Percentiles rank a stretch among this genome's conserved stretches.
These are phyloP conservation scores for Sinocyclocheilus anshuiensis DNA, from an alignment of 2,113 vertebrate genomes.

Conservation along the genomic window DNA sequence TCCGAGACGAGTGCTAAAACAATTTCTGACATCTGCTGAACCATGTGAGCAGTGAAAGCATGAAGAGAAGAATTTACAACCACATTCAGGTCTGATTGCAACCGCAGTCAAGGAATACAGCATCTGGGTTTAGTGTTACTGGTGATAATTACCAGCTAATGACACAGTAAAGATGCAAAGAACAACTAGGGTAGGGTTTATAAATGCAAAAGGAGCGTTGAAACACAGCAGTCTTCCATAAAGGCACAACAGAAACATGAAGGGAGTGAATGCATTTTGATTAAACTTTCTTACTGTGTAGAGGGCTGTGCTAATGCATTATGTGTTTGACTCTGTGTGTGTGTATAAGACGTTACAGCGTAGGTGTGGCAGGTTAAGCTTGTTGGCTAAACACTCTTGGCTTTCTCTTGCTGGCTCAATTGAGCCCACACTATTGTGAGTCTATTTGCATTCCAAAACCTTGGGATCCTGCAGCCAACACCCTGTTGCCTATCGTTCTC, in stretches of 20 bases:
- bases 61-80: constrained; percentile 66
- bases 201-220: not conserved
- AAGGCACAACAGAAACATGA: constrained; percentile 23
- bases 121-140: not conserved
- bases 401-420: constrained; percentile 62
- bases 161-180: not conserved
- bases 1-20: constrained; percentile 82
- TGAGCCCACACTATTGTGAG: constrained; percentile 70
- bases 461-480: constrained; percentile 70
- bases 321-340: not conserved
- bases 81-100: constrained; percentile 77
- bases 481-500: constrained; percentile 51
- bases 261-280: constrained; percentile 1
- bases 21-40: constrained; percentile 82
- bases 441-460: constrained; percentile 82
- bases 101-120: constrained; percentile 39
- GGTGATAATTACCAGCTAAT: constrained; percentile 8
- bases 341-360: not conserved
- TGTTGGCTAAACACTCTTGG: constrained; percentile 76
- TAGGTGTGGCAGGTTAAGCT: constrained; percentile 60
- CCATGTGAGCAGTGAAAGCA: constrained; percentile 75
- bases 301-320: not conserved
- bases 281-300: constrained; percentile 2
- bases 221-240: not conserved
- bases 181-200: not conserved